Conservation (phyloP, 2,797 vertebrate genomes). For the Margarornis squamiger region DNA sequence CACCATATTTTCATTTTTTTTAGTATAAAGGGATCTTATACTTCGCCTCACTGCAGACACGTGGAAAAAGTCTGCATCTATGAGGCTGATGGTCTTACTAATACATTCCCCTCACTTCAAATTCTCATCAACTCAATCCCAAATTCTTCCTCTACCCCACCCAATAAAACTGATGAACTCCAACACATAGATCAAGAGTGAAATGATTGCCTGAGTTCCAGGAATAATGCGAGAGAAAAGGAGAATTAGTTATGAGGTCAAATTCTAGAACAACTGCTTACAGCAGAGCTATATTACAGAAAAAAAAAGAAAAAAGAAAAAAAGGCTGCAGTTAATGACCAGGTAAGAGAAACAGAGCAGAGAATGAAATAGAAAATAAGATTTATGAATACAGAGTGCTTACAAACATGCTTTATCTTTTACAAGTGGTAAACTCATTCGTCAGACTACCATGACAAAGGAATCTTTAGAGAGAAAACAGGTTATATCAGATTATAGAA, state of each 20-base stretch:
- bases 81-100: neutral
- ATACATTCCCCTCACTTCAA: neutral
- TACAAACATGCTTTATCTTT: neutral
- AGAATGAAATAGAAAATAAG: neutral
- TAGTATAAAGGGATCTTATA: neutral
- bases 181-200: neutral
- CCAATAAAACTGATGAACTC: neutral
- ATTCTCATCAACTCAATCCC: neutral
- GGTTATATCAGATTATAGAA: neutral
- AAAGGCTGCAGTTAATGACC: neutral
- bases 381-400: neutral
- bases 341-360: neutral
- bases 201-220: neutral
- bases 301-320: neutral
- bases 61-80: neutral
- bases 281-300: neutral
- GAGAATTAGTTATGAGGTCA: neutral
- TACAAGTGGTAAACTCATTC: neutral
- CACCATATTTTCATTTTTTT: accelerated
- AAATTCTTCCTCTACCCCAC: neutral
- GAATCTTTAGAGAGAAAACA: neutral
- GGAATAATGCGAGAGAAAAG: neutral
- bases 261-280: neutral
- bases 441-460: neutral
- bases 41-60: neutral